Evolutionary conservation across 2,888 invertebrate species (phyloP).

Genomic region (Liodrosophila aerea): DNA sequence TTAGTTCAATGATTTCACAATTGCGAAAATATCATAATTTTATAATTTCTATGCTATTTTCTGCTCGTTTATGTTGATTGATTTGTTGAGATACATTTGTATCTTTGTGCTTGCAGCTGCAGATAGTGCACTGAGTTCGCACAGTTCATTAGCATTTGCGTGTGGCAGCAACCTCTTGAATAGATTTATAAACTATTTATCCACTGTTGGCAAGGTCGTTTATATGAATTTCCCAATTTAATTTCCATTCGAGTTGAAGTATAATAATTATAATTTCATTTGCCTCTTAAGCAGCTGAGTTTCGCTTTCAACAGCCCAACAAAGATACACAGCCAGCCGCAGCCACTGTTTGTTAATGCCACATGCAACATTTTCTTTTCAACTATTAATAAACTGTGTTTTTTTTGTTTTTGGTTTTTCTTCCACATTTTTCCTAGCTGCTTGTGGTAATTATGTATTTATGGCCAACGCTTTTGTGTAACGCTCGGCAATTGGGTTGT

Average conservation of each 20-base stretch:
- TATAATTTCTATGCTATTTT: slow-evolving; percentile 26
- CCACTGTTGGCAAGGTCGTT: slow-evolving; percentile 60
- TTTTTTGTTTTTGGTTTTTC: slow-evolving; percentile 16
- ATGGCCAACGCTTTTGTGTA: slow-evolving; percentile 74
- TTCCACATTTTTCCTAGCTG: slow-evolving; percentile 29
- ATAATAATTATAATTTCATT: slow-evolving; percentile 29
- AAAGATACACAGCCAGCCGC: slow-evolving; percentile 1
- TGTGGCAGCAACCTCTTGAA: slow-evolving; percentile 59
- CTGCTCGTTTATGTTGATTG: slow-evolving; percentile 42
- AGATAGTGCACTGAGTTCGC: not conserved
- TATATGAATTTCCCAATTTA: slow-evolving; percentile 52
- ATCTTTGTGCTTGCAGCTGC: not conserved
- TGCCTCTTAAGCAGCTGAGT: slow-evolving; percentile 26
- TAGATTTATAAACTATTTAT: not conserved
- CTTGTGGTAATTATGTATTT: slow-evolving; percentile 68
- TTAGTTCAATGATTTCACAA: slow-evolving; percentile 70
- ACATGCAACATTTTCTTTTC: slow-evolving; percentile 66
- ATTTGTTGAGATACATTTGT: slow-evolving; percentile 39
- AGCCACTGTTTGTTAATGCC: slow-evolving; percentile 29
- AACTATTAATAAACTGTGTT: slow-evolving; percentile 7
- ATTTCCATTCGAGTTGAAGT: too few relatives aligned
- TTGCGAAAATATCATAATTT: slow-evolving; percentile 48
- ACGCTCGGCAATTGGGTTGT: slow-evolving; percentile 74
- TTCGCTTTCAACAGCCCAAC: slow-evolving; percentile 50
- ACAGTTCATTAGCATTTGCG: slow-evolving; percentile 46